Base-by-base conservation (phyloP, 2,888 invertebrate genomes). In the Panorpa germanica region DNA sequence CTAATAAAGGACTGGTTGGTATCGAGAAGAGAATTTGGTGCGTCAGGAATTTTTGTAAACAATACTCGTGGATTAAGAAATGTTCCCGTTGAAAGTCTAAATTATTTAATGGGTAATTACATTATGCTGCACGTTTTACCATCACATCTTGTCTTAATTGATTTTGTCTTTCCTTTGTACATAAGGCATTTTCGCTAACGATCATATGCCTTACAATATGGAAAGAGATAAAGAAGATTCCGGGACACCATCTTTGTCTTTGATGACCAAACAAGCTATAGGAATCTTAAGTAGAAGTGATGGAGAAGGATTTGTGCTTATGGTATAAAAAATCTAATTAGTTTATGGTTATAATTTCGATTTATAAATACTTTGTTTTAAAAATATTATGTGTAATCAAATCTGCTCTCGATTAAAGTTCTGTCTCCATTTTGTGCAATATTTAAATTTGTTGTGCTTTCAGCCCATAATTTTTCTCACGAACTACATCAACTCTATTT, bases 221-320 rank as follows among this genome's bases (percentile, higher is more conserved):
- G 59, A 61, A 3, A 52, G 61, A 15, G 49, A 59, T 34, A 41
- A 38, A 6, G 33, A 40, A n/a, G 38, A 46, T 2, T 35, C 40
- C 4, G 57, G 57, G 0, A 58, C 61, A 11, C 70, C 70, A 0
- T 57, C 61, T 10, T 41, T 70, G 4, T 52, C 57, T 7, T 63
- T 67, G 21, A 69, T 70, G 70, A 66, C 66, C 0, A 45, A 48
- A 28, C 57, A 61, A 17, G 68, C 69, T 0, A 54, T 70, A n/a
- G 49, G 52, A 18, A 47, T 70, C 20, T 47, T 65, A 3, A 45
- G 44, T 22, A 52, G 51, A 26, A 53, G 53, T 34, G 41, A 50
- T 9, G 31, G 32, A 19, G 55, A 57, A 7, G 69, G 67, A 25
- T 69, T 56, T 39, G 52, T 68, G 22, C 46, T 69, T 1, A 50